Evolutionary conservation across 2,113 vertebrate species (phyloP).

Genomic region (Halichoerus grypus): DNA sequence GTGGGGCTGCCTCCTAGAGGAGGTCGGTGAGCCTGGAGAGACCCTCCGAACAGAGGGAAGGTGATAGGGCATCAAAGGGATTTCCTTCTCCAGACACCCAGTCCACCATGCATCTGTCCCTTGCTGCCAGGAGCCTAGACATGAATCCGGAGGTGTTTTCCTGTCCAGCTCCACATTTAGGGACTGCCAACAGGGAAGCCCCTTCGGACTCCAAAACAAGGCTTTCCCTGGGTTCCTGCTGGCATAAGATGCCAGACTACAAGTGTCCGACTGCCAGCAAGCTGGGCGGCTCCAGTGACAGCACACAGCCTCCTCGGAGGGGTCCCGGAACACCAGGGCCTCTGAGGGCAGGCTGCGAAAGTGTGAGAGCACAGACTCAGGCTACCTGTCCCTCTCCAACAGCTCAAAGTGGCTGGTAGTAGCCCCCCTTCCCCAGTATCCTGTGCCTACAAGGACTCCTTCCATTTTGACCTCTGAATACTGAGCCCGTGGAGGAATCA

Average conservation of each 20-base stretch:
- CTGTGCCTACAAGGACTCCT: constrained; percentile 93
- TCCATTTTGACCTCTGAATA: constrained; percentile 93
- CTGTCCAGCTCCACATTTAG: not conserved
- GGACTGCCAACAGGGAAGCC: constrained; percentile 67
- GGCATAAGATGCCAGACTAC: constrained; percentile 74
- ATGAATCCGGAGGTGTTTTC: not conserved
- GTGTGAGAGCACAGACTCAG: constrained; percentile 94
- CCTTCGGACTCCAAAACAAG: not conserved
- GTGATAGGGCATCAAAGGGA: constrained; percentile 23
- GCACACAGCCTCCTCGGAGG: constrained; percentile 90
- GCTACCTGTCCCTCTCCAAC: constrained; percentile 91
- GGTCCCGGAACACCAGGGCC: constrained; percentile 87
- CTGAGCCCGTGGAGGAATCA: constrained; percentile 81
- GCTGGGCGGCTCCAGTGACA: constrained; percentile 91
- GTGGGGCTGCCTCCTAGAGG: constrained; percentile 28
- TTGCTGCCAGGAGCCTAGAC: not conserved
- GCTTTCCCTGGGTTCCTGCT: constrained; percentile 69
- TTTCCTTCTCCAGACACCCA: not conserved
- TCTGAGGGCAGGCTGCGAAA: constrained; percentile 91
- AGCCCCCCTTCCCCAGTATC: constrained; percentile 77
- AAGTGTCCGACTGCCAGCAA: constrained; percentile 80
- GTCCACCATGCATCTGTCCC: not conserved
- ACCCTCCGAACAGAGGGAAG: not conserved
- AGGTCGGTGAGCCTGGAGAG: constrained; percentile 65
- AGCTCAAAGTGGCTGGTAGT: constrained; percentile 89